Conservation (phyloP, 2,113 vertebrate species). For the Rhynchomys soricoides region DNA sequence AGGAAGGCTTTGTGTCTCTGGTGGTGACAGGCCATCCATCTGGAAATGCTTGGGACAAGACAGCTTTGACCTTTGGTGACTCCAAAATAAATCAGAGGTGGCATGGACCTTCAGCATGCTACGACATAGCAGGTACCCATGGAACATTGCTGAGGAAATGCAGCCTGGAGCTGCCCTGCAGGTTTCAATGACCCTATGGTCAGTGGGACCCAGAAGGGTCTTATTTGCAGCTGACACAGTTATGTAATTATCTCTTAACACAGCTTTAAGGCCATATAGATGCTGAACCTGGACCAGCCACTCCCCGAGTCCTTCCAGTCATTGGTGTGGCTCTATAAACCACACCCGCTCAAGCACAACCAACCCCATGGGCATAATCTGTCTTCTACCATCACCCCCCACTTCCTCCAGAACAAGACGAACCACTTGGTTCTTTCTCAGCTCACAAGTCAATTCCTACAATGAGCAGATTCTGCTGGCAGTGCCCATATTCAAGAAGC, state of each 20-base stretch:
- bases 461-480: fast-evolving
- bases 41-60: fast-evolving
- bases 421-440: fast-evolving
- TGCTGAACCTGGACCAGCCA: background rate
- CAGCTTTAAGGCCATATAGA: fast-evolving
- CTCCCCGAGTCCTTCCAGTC: background rate
- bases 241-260: fast-evolving
- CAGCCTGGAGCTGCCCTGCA: fast-evolving
- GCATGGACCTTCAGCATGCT: fast-evolving
- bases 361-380: fast-evolving
- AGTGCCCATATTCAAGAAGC: fast-evolving
- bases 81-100: background rate
- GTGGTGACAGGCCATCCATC: background rate
- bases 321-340: fast-evolving
- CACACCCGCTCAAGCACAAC: fast-evolving
- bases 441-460: fast-evolving
- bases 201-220: fast-evolving
- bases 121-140: fast-evolving
- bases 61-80: fast-evolving
- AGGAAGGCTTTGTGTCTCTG: too few relatives aligned
- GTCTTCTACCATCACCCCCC: background rate
- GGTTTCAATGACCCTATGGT: fast-evolving
- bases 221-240: fast-evolving
- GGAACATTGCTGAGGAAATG: background rate
- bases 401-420: background rate